Base-by-base conservation (phyloP, 2,888 invertebrate genomes). In the Helobdella robusta region DNA sequence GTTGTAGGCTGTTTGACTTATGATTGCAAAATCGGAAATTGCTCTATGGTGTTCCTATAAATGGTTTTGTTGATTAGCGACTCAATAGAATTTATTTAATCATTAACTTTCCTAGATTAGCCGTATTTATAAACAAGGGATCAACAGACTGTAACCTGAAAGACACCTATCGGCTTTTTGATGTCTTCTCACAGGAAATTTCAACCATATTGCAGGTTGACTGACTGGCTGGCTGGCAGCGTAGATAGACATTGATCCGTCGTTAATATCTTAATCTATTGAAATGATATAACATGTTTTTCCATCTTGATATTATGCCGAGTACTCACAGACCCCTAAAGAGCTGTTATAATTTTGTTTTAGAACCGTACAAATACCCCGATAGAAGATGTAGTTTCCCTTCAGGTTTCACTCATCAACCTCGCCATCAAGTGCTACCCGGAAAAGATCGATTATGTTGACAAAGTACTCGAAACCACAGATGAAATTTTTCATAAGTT, bases 171-270 rank as follows among this genome's bases (percentile, higher is more conserved):
- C 89, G 93, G 77, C 83, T 99, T 6, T 99, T 99, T 80, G 94
- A 97, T 77, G 93, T 97, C 44, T 98, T 99, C 81, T 95, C 94
- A 1, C 89, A 92, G 74, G 97, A 98, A 82, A 91, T 97, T 2
- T 90, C 93, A 0, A 88, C 89, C 67, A 93, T 97, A 72, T 92
- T 95, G 68, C 89, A 91, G 85, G 89, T 62, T 6, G 8, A 6
- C 54, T 25, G 34, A 25, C 20, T 40, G 2, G 2, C 34, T 34
- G 1, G n/a, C n/a, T n/a, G n/a, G n/a, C n/a, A n/a, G n/a, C 23
- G 18, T n/a, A n/a, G n/a, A 23, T 34, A 28, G 4, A 30, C 32
- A 30, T 4, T 25, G 6, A 56, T 56, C n/a, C n/a, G n/a, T n/a
- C n/a, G n/a, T n/a, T n/a, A n/a, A n/a, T n/a, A n/a, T n/a, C n/a